phyloP scores from a whole-genome alignment of 2,888 invertebrate species.

The Nephrotoma guestfalica region DNA sequence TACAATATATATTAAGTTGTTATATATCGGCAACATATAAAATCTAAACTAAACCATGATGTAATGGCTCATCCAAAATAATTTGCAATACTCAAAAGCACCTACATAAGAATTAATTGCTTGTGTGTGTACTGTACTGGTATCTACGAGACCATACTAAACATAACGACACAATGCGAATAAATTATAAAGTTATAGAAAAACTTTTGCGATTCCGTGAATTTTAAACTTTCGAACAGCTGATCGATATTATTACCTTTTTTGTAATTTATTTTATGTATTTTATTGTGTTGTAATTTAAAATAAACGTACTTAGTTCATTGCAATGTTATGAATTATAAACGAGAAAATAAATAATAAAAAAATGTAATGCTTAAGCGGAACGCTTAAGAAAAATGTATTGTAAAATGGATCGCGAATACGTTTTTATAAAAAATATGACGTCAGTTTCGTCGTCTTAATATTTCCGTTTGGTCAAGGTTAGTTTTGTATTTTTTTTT shows the following conservation, averaged over 20 bases:
- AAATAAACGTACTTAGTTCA: not conserved
- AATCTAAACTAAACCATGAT: not conserved
- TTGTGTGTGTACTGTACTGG: not conserved
- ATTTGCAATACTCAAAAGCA: not conserved
- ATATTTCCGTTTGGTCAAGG: not conserved
- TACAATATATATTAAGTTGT: not conserved
- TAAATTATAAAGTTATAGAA: not conserved
- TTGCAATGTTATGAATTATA: not conserved
- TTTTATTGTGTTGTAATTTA: not conserved
- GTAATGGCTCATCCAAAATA: not conserved
- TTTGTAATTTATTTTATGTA: not conserved
- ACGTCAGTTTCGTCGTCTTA: not conserved
- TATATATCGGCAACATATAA: not conserved
- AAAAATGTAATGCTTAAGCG: not conserved
- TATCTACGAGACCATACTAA: too few species aligned
- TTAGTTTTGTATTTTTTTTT: not conserved
- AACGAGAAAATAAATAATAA: not conserved
- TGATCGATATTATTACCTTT: not conserved
- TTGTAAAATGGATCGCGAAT: not conserved
- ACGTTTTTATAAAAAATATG: not conserved
- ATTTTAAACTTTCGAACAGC: not conserved
- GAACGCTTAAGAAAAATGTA: not conserved
- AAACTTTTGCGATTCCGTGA: not conserved
- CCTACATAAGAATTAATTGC: not conserved
- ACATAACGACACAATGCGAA: not conserved